Base-by-base conservation (phyloP, 2,888 invertebrate genomes). In the Tetragonisca angustula region DNA sequence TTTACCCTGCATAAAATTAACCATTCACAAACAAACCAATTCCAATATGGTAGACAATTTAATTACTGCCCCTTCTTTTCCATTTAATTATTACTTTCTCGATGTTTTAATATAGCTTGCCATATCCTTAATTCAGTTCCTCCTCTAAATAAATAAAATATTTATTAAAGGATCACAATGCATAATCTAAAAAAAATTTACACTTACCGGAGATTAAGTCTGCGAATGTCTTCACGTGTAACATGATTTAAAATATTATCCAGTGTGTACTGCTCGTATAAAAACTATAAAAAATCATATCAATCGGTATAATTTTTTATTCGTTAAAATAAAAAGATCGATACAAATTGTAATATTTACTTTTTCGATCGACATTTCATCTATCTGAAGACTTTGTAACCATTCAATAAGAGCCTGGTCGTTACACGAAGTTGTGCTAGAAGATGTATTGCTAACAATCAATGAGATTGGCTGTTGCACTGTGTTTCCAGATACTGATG, bases 91-190 rank as follows among this genome's bases (percentile, higher is more conserved):
- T 49, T 79, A 32, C 13, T 78, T 36, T 86, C 69, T 5, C 88
- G 83, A 73, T 87, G 69, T 73, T 50, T 87, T 43, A 70, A 50
- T 76, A 99, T 96, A 0, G 97, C 97, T 84, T 97, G 96, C 98
- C 98, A 99, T 85, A 99, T 95, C 77, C 97, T 96, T 69, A 98
- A 96, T 93, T 98, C 97, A 43, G 97, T 96, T 62, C 98, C 98
- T 75, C 97, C 97, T 93, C 97, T 97, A 95, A 76, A 86, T 85
- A 81, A 91, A 89, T 81, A 85, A 72, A 75, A 72, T 76, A 54
- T 49, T 67, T 71, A 68, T 80, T 52, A 54, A 69, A 52, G 49
- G 76, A 59, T 56, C 71, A 83, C 21, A 74, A 79, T 68, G 50
- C 27, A 49, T 2, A 13, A 15, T n/a, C 9, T 15, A 65, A 65